Percentiles rank a stretch among this genome's conserved stretches.
Evolutionary conservation across 2,888 invertebrate genomes (phyloP).

Genomic region (Lasius platythorax): DNA sequence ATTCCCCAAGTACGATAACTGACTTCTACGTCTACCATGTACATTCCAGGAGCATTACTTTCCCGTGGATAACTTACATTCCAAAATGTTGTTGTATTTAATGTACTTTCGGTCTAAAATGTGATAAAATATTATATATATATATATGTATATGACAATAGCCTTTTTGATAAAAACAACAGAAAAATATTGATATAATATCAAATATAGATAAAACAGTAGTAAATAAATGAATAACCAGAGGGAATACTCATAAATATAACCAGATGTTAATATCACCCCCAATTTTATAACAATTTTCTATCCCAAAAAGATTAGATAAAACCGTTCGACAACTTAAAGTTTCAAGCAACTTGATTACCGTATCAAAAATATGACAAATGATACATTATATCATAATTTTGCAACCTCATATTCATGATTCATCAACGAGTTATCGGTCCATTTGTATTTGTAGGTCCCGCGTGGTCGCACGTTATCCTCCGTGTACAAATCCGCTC

Average conservation of each 20-base stretch:
- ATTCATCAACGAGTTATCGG: constrained; percentile 88
- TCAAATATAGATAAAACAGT: background rate
- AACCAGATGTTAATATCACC: background rate
- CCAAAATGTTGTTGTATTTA: constrained; percentile 88
- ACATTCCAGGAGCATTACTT: constrained; percentile 88
- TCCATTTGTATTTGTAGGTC: constrained; percentile 88
- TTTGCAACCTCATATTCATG: constrained; percentile 86
- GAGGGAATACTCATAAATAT: constrained; percentile 21
- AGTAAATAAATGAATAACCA: constrained; percentile 10
- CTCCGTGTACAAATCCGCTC: constrained; percentile 87
- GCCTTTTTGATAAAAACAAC: constrained; percentile 37
- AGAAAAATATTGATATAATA: constrained; percentile 30
- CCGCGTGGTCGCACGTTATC: constrained; percentile 85
- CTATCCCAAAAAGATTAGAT: background rate
- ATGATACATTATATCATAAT: constrained; percentile 12
- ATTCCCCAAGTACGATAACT: constrained; percentile 76
- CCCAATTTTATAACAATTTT: background rate
- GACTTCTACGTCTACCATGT: constrained; percentile 88
- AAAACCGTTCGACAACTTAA: background rate
- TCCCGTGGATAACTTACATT: constrained; percentile 88
- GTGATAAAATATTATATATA: background rate
- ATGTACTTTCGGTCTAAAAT: constrained; percentile 71
- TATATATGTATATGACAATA: too few species aligned
- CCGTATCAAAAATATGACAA: background rate
- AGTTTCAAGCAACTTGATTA: background rate